Evolutionary conservation across 2,797 vertebrate genomes (phyloP), one percentile per base, ranked within the genome.

Genomic region (Varecia variegata): DNA sequence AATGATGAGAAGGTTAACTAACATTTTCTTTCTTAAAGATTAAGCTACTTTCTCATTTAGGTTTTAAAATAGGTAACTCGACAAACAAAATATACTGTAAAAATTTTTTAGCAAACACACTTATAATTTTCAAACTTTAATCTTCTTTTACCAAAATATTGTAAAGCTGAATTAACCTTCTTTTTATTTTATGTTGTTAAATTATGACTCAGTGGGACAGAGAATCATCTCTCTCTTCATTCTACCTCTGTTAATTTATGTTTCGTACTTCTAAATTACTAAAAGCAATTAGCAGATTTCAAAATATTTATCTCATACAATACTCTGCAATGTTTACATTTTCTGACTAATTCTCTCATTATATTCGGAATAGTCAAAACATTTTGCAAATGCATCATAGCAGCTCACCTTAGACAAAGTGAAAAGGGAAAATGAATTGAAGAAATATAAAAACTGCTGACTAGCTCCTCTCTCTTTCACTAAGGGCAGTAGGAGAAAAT

Each of bases 401-500:
- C 58, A 43, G 58, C 25, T 30, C 20, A 87, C 15, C 62, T 86
- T 82, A 82, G 76, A 58, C 52, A 94, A 92, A 82, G 2, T 45
- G 58, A 95, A 85, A 65, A 58, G 32, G 67, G 62, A 89, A 97
- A 93, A 91, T 56, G 23, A 97, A 68, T 38, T 50, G 58, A 93
- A 74, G 93, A 96, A 94, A 93, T 54, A 90, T 83, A 90, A 84
- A 96, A 88, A 68, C 76, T 93, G 91, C 91, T 91, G 94, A 95
- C 86, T 43, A 4, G 62, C 12, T 84, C 45, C 32, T 82, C n/a
- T 87, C n/a, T 71, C 52, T 91, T 96, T 91, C 47, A 87, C 70
- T 25, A 56, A 89, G 65, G 62, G 86, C 71, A 89, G 38, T 58
- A 40, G 30, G 74, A 97, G 80, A 95, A 97, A 97, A 98, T 96